These are phyloP conservation scores for Anolis carolinensis DNA, from an alignment of 2,113 vertebrate species.

Conservation along the genomic window DNA sequence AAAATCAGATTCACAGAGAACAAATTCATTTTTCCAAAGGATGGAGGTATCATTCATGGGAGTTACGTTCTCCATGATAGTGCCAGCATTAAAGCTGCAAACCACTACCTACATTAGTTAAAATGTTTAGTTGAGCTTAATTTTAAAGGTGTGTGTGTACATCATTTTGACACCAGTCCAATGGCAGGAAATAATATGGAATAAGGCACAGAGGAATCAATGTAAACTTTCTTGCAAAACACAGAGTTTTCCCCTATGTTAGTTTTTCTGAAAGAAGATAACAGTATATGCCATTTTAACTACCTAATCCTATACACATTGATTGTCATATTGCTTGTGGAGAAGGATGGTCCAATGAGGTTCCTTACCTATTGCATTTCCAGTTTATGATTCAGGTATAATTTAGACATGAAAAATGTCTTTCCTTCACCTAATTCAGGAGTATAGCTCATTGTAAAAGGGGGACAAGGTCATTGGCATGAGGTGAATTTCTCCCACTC, in stretches of 20 bases:
- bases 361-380: neutral
- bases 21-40: conserved; percentile 4
- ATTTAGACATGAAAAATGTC: neutral
- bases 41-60: neutral
- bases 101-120: neutral
- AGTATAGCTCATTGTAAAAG: no score
- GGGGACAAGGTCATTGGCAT: no score
- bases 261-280: neutral
- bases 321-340: no score
- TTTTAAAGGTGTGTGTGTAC: neutral
- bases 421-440: no score
- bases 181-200: neutral
- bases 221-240: neutral
- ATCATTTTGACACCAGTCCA: neutral
- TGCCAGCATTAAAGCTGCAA: neutral
- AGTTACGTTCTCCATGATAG: neutral
- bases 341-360: neutral
- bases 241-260: neutral
- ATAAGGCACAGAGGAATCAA: neutral
- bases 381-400: neutral
- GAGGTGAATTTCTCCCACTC: no score
- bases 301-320: neutral
- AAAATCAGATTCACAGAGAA: neutral
- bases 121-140: neutral
- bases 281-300: neutral